Evolutionary conservation across 2,797 vertebrate genomes (phyloP).

Genomic region (Allobates femoralis): DNA sequence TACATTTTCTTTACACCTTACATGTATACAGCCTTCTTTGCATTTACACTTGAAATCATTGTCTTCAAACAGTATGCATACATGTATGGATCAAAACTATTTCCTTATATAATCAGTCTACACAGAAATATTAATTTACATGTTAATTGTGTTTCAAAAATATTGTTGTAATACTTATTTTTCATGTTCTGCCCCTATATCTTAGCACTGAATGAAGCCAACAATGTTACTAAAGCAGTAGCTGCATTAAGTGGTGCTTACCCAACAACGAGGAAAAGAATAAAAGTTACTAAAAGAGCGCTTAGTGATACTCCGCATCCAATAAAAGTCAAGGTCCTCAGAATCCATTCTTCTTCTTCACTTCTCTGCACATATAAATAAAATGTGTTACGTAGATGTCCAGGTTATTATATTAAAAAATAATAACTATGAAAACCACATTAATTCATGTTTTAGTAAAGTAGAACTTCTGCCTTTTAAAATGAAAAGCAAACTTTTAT

Average conservation of each 20-base stretch:
- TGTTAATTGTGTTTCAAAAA: not conserved
- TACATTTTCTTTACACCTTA: too few relatives aligned
- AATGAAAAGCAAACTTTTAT: not conserved
- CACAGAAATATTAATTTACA: not conserved
- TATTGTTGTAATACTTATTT: not conserved
- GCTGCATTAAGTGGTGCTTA: conserved; percentile 72
- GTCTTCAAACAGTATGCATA: too few relatives aligned
- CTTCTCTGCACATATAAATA: conserved; percentile 75
- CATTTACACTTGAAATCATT: too few relatives aligned
- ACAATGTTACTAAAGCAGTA: not conserved
- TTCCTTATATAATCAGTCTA: not conserved
- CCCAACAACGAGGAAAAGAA: conserved; percentile 89
- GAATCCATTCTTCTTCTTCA: conserved; percentile 78
- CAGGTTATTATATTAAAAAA: not conserved
- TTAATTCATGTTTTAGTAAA: not conserved
- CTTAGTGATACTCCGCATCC: conserved; percentile 92
- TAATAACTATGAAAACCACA: too few relatives aligned
- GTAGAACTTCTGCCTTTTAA: not conserved
- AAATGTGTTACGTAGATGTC: not conserved
- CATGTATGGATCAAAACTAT: not conserved
- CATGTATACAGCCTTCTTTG: too few relatives aligned
- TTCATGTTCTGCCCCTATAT: not conserved
- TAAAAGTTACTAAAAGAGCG: conserved; percentile 85
- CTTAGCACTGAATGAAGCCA: too few relatives aligned
- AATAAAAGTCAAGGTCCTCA: conserved; percentile 88